phyloP scores from a whole-genome alignment of 2,888 invertebrate species.

The Anthophora plumipes region DNA sequence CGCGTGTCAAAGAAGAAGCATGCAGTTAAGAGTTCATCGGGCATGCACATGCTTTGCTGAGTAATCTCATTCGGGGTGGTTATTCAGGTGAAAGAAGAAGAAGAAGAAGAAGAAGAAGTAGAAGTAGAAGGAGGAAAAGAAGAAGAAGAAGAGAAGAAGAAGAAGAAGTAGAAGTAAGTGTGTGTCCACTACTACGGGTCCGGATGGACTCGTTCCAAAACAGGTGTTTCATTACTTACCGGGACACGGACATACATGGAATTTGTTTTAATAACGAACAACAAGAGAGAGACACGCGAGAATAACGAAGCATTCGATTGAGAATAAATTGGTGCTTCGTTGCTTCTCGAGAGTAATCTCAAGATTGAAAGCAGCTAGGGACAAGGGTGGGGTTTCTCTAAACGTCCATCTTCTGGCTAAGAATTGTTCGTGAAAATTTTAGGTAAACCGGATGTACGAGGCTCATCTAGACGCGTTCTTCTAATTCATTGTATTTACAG shows the following conservation, averaged over 20 bases:
- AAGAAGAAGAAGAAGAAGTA: constrained; percentile 10
- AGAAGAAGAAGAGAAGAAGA: constrained; percentile 25
- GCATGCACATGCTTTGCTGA: constrained; percentile 78
- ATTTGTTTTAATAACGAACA: constrained; percentile 46
- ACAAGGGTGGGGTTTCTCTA: constrained; percentile 75
- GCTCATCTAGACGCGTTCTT: constrained; percentile 39
- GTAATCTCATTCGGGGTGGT: constrained; percentile 24
- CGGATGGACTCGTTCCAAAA: constrained; percentile 21
- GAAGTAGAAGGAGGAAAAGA: too few species aligned
- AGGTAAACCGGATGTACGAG: constrained; percentile 45
- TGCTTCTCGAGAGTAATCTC: constrained; percentile 60
- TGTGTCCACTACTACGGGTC: constrained; percentile 36
- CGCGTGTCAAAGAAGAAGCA: constrained; percentile 58
- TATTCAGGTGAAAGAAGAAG: constrained; percentile 27
- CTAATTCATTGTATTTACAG: constrained; percentile 53
- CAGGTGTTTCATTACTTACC: constrained; percentile 64
- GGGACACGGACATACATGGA: constrained; percentile 56
- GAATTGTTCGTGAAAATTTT: constrained; percentile 25
- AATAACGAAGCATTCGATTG: constrained; percentile 65
- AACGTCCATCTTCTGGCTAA: constrained; percentile 57
- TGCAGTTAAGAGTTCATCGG: constrained; percentile 68
- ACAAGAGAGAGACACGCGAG: constrained; percentile 39
- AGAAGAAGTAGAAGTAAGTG: constrained; percentile 31
- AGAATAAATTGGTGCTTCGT: constrained; percentile 57
- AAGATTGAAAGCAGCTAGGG: constrained; percentile 83